Evolutionary conservation across 1,140 invertebrate genomes (phyloP).

Genomic region (Caenorhabditis brenneri): DNA sequence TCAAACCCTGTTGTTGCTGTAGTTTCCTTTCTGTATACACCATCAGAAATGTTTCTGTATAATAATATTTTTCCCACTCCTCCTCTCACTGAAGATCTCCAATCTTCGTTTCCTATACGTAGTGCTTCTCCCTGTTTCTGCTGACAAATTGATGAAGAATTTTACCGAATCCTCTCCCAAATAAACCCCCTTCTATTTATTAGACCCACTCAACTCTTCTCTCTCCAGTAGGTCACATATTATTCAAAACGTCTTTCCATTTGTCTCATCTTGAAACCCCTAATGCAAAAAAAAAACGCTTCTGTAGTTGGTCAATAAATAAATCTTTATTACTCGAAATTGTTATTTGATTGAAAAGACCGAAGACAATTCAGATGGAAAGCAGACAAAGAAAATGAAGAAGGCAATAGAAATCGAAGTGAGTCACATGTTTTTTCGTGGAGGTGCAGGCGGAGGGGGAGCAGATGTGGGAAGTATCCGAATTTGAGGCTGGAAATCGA

Average conservation of each 20-base stretch:
- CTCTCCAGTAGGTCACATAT: conserved; percentile 10
- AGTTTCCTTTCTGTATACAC: not conserved
- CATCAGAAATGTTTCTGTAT: not conserved
- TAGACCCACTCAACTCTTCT: not conserved
- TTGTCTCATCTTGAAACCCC: not conserved
- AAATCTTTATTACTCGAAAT: conserved; percentile 16
- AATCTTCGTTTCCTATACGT: not conserved
- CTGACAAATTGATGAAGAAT: not conserved
- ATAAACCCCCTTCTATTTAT: not conserved
- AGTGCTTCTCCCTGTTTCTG: not conserved
- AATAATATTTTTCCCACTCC: not conserved
- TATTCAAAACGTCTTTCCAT: conserved; percentile 27
- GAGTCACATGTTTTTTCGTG: conserved; percentile 34
- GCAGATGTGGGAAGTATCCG: conserved; percentile 19
- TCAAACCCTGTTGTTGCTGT: too few relatives aligned
- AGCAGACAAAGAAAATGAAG: not conserved
- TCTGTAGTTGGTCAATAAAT: conserved; percentile 7
- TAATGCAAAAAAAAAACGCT: not conserved
- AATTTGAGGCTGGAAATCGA: conserved; percentile 21
- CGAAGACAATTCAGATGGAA: not conserved
- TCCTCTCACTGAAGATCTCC: too few relatives aligned
- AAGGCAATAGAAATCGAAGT: too few relatives aligned
- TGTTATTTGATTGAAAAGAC: not conserved
- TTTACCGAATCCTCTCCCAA: not conserved
- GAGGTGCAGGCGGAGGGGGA: not conserved